These are phyloP conservation scores for Willisornis vidua DNA, from an alignment of 2,113 vertebrate species.

Conservation along the genomic window DNA sequence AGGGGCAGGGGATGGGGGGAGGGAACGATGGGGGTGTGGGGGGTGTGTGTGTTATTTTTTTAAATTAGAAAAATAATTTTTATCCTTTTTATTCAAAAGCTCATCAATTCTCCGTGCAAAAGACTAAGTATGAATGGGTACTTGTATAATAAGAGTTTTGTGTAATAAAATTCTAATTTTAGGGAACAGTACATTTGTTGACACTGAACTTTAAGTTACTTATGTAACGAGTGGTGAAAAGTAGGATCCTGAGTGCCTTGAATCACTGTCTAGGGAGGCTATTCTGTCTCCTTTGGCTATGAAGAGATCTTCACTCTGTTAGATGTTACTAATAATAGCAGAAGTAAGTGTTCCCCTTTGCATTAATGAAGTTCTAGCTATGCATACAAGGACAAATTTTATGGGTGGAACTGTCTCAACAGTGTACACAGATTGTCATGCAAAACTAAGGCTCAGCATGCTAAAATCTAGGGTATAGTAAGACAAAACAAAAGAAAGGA, in stretches of 20 bases:
- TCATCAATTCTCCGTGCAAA: not conserved
- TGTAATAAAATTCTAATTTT: not conserved
- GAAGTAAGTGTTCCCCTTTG: not conserved
- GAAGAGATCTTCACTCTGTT: not conserved
- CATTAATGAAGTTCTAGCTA: not conserved
- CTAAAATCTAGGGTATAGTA: not conserved
- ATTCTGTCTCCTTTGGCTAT: not conserved
- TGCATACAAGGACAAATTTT: not conserved
- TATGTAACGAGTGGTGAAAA: not conserved
- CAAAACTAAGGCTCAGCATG: not conserved
- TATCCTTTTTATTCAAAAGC: not conserved
- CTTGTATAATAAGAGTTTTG: not conserved
- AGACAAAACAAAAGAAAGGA: not conserved
- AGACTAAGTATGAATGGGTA: not conserved
- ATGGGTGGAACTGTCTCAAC: not conserved
- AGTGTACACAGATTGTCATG: not conserved
- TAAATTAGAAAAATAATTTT: not conserved
- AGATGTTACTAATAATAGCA: not conserved
- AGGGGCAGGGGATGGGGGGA: no score
- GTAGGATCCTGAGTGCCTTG: not conserved
- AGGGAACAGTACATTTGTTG: not conserved
- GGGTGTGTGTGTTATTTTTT: not conserved
- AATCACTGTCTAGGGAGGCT: not conserved
- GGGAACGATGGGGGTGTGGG: no score
- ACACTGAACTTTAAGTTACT: not conserved